Base-by-base conservation (phyloP, 2,888 invertebrate genomes). In the Empis livida region DNA sequence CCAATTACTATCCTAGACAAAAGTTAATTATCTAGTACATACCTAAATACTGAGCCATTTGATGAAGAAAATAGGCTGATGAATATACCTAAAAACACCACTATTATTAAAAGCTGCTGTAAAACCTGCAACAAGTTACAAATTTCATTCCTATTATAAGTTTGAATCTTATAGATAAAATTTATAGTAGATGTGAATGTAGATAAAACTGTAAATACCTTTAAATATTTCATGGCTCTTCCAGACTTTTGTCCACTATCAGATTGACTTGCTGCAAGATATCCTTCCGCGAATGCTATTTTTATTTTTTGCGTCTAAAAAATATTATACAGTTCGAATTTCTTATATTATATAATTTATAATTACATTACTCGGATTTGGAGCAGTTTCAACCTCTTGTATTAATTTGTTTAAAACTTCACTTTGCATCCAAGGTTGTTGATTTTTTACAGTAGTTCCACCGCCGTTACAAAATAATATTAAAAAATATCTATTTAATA, bases 231-330 rank as follows among this genome's bases (percentile, higher is more conserved):
- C 57, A 75, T 71, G 27, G 74, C 71, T 62, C 72, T 75, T 23
- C 75, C 71, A 6, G 66, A 60, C 51, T 68, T 68, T 8, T 63
- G 64, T 37, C 65, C 59, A 51, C 69, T 71, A 30, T 67, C 63
- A 1, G 66, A 57, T 48, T 61, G 73, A 49, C 73, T 70, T 56
- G 87, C 91, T 45, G 89, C 82, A 50, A 89, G 63, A 62, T 91
- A 93, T 1, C 93, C 93, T 67, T 93, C 93, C 32, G 90, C 90
- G 71, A 93, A 93, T 1, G 92, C 92, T 48, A 90, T 76, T 72
- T 90, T 90, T 48, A 91, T 74, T 60, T 80, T 78, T 55, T 83
- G 81, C 54, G 81, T 80, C 65, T 89, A 81, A 0, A 37, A 43
- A 42, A 32, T 39, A 38, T 9, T 35, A n/a, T 4, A 35, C 35